Base-by-base conservation (phyloP, 2,113 vertebrate species). In the Vidua chalybeata region DNA sequence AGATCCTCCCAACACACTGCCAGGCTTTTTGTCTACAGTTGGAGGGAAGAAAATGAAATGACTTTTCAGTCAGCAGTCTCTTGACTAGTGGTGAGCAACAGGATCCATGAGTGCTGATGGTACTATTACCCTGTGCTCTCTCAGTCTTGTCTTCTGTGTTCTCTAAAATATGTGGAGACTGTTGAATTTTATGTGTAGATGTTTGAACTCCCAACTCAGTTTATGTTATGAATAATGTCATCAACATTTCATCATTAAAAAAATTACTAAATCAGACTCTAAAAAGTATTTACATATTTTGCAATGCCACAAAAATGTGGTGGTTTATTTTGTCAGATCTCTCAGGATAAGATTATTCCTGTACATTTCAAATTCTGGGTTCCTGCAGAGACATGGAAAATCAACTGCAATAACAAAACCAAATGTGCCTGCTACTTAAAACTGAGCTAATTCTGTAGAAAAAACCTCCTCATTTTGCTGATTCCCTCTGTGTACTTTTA, bases 251-350 rank as follows among this genome's bases (percentile, higher is more conserved):
- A 72, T 31, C 45, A 81, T 58, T 49, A 39, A 63, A 83, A 77
- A 84, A 11, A 41, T 54, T 22, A 95, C 76, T 89, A 78, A 91
- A 94, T 55, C 37, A 75, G 61, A 49, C 28, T 90, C 33, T 68
- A 75, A 94, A 92, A 94, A 64, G 75, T 4, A 84, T 95, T 94
- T 92, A 56, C 69, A 41, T 95, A 92, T 81, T 95, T 94, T 91
- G 76, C 27, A 87, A 72, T 61, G 46, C 93, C 73, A 76, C 86
- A 94, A 31, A 85, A 94, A 94, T 94, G 73, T 45, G 5, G 43
- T 94, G 69, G 80, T 82, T 95, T 94, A 54, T 93, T 91, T 75
- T 72, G 61, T 87, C 69, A 82, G 48, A 52, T 89, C 73, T 77
- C 64, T 78, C 45, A 95, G n/a, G 61, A 75, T 89, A 81, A 39